Percentiles rank a stretch among this genome's conserved stretches.
Conservation (phyloP, 2,113 vertebrate genomes). For the Nicator chloris region DNA sequence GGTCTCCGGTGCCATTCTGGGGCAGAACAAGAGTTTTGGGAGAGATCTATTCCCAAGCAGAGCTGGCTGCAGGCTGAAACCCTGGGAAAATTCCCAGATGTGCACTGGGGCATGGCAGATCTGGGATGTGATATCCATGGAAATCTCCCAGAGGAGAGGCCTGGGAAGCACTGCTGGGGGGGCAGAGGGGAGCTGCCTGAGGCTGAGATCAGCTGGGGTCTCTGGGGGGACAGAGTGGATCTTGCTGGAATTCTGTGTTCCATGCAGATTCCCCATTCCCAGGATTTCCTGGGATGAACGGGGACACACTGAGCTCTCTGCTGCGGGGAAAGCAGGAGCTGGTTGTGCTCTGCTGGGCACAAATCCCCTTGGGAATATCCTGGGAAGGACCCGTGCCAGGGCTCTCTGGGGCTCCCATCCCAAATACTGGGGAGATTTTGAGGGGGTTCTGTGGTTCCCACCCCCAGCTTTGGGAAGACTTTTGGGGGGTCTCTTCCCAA, state of each 20-base stretch:
- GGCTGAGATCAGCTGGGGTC: accelerated
- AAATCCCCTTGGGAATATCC: background rate
- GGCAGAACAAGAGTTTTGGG: background rate
- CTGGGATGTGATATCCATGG: background rate
- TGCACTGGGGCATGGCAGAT: accelerated
- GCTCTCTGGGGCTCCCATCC: background rate
- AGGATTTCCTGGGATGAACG: background rate
- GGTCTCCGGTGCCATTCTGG: accelerated
- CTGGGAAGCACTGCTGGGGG: background rate
- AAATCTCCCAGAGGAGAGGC: background rate
- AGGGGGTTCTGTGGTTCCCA: background rate
- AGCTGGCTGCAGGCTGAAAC: background rate
- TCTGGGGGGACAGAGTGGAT: background rate
- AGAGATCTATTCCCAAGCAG: background rate
- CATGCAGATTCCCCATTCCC: background rate
- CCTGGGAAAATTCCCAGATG: background rate
- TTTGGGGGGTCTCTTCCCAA: background rate
- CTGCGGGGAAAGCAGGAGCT: background rate
- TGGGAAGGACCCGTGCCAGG: accelerated
- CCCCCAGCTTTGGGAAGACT: background rate
- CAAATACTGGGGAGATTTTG: background rate
- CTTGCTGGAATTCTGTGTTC: background rate
- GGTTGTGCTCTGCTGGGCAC: background rate
- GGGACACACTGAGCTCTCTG: background rate
- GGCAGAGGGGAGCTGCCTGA: background rate